Conservation (phyloP, 2,113 vertebrate species). For the Hucho hucho region DNA sequence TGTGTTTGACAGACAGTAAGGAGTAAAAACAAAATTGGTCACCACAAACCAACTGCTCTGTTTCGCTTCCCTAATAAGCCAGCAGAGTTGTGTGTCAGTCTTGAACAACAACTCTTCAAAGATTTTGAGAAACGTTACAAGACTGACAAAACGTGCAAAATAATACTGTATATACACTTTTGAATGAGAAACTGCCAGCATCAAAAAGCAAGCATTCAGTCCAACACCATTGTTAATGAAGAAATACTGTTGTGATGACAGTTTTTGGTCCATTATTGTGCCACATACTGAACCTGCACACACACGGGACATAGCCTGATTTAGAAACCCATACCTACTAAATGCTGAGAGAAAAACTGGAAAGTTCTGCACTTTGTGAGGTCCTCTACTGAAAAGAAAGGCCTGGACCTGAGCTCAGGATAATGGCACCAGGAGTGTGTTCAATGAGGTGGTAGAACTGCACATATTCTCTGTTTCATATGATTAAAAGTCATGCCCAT, state of each 20-base stretch:
- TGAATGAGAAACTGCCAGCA: constrained; percentile 26
- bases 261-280: neutral
- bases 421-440: no score
- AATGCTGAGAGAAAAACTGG: neutral
- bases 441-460: neutral
- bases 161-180: constrained; percentile 37
- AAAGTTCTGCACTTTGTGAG: neutral
- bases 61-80: constrained; percentile 70
- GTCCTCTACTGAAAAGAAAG: neutral
- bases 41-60: constrained; percentile 36
- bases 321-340: neutral
- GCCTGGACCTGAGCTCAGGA: neutral
- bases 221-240: neutral
- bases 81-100: constrained; percentile 18
- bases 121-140: neutral
- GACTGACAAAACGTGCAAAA: neutral
- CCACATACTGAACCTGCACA: neutral
- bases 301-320: neutral
- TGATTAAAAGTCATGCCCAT: neutral
- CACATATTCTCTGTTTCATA: neutral
- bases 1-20: neutral
- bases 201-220: neutral
- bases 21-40: neutral
- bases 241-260: neutral
- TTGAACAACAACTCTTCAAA: constrained; percentile 42